Evolutionary conservation across 2,888 invertebrate genomes (phyloP).

Genomic region (Steinernema scapterisci): DNA sequence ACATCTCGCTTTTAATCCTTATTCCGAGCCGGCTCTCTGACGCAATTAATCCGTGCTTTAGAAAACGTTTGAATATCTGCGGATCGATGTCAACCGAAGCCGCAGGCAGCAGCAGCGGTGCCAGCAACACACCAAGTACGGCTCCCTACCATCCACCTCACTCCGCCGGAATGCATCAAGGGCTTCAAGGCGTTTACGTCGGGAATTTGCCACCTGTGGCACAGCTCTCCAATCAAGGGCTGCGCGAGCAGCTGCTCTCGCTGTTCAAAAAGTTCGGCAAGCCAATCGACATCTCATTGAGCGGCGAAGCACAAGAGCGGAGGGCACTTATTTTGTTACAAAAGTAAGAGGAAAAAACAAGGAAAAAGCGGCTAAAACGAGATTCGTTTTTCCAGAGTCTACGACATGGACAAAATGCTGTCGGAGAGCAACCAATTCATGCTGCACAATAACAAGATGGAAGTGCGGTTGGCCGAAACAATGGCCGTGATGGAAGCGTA

Average conservation of each 20-base stretch:
- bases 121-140: not conserved
- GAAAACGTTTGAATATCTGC: not conserved
- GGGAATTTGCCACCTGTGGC: conserved; percentile 12
- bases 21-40: too few species aligned
- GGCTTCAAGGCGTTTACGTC: conserved; percentile 17
- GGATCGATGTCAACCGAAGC: not conserved
- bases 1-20: not conserved
- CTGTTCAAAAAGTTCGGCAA: conserved; percentile 20
- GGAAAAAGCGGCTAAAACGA: too few species aligned
- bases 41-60: not conserved
- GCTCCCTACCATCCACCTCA: not conserved
- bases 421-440: conserved; percentile 24
- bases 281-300: not conserved
- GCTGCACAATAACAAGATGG: conserved; percentile 20
- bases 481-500: conserved; percentile 23
- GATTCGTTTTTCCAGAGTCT: not conserved
- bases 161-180: not conserved
- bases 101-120: not conserved
- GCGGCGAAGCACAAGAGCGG: not conserved
- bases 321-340: conserved; percentile 16
- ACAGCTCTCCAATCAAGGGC: conserved; percentile 6
- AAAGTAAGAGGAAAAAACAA: too few species aligned
- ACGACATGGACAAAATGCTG: conserved; percentile 24
- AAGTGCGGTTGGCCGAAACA: not conserved
- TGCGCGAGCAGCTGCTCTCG: conserved; percentile 20